Evolutionary conservation across 2,888 invertebrate species (phyloP), one percentile per base, ranked within the genome.

Genomic region (Napeogenes sylphis): DNA sequence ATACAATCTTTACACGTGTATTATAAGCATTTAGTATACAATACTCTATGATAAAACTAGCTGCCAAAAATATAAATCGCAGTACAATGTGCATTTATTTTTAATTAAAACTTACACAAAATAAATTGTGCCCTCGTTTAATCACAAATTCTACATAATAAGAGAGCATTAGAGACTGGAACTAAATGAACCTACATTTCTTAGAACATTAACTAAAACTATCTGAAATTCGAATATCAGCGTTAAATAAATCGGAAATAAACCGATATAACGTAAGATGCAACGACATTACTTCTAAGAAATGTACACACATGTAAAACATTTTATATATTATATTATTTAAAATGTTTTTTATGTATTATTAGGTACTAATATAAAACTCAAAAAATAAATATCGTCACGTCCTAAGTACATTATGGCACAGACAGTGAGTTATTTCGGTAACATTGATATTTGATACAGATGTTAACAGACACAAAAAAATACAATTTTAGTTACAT

Each of bases 1-100:
- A 85, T 87, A 89, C 87, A 88, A 51, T 82, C 79, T 86, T 84
- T 85, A 87, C 83, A 85, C 79, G 71, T 79, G 76, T 80, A 80
- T 79, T 78, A 79, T 76, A 83, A 84, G 85, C 83, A 79, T 72
- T 71, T 74, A 70, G 72, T 79, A 75, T 73, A 73, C 72, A 73
- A 78, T 69, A 73, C 66, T 70, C 71, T 71, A 74, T 69, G 21
- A 21, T 21, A 21, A 21, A 68, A 65, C 64, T 71, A 66, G 72
- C 74, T 76, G 76, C 71, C 70, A 69, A 69, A 69, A 70, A 68
- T 68, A 70, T 64, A 67, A 21, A 73, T 69, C 70, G 70, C 73
- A 68, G 68, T 70, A 66, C 62, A 68, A 65, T 64, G 63, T 70
- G 64, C 63, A 66, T 62, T 46, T 64, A 53, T 56, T 56, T 47